phyloP scores from a whole-genome alignment of 2,113 vertebrate genomes.

The Ploceus nigricollis region DNA sequence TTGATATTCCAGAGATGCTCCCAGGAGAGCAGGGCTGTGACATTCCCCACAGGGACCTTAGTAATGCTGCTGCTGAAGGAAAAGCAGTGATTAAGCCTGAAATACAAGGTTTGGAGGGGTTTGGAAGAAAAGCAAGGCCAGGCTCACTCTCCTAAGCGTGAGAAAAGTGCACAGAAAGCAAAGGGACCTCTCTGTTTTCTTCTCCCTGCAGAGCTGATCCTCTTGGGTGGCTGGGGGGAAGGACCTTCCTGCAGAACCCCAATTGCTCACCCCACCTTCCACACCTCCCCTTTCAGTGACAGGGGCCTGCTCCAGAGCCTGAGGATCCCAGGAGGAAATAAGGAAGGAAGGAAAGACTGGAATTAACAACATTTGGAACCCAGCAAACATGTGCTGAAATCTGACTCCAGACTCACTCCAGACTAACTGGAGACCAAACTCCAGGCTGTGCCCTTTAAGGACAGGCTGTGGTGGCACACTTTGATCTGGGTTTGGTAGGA shows the following conservation, averaged over 20 bases:
- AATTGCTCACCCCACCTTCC: neutral
- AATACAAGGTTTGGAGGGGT: neutral
- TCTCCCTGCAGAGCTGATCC: neutral
- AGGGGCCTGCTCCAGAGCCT: neutral
- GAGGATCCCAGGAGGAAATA: neutral
- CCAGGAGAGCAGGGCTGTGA: neutral
- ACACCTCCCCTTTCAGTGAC: neutral
- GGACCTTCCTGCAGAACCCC: neutral
- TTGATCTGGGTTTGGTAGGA: neutral
- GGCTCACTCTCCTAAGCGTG: neutral
- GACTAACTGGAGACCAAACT: neutral
- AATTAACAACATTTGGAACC: neutral
- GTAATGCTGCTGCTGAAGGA: neutral
- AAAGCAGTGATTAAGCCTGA: constrained; percentile 1
- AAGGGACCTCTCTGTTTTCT: neutral
- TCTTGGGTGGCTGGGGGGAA: neutral
- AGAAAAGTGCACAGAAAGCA: neutral
- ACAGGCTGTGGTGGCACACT: neutral
- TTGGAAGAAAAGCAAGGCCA: neutral
- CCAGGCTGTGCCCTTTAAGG: no score
- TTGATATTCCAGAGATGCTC: neutral
- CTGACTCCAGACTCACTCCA: neutral
- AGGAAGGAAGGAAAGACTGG: neutral
- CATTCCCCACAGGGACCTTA: neutral
- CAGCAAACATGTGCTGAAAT: neutral